These are phyloP conservation scores for Drosophila bifasciata DNA, from an alignment of 1,140 invertebrate species.

Conservation along the genomic window DNA sequence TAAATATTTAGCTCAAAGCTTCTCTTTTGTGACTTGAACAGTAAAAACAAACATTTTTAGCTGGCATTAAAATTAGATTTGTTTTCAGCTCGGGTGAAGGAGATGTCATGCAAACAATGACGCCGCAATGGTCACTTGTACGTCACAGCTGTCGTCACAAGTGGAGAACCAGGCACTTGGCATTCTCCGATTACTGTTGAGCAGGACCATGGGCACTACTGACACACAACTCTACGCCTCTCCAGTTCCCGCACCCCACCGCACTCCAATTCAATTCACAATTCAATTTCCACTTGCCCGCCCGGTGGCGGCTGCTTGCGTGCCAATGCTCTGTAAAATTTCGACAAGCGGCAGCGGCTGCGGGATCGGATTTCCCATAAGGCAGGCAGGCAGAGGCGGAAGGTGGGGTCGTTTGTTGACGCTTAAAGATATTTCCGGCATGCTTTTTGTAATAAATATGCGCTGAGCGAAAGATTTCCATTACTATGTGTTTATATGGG, in stretches of 20 bases:
- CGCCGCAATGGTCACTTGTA: conserved; percentile 14
- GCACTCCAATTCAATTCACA: conserved; percentile 21
- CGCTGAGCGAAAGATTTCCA: conserved; percentile 2
- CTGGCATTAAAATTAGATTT: conserved; percentile 10
- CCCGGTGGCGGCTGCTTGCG: conserved; percentile 42
- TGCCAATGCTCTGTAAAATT: conserved; percentile 69
- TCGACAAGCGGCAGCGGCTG: conserved; percentile 54
- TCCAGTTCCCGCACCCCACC: conserved; percentile 6
- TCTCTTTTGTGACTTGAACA: conserved; percentile 8
- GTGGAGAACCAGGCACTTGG: conserved; percentile 21
- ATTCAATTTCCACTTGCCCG: conserved; percentile 31
- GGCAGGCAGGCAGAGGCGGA: not conserved
- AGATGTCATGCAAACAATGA: conserved; percentile 42
- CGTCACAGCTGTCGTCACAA: conserved; percentile 39
- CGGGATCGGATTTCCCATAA: conserved; percentile 35
- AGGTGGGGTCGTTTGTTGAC: conserved; percentile 66
- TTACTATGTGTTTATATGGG: conserved; percentile 58
- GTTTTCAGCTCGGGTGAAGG: not conserved
- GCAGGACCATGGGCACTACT: conserved; percentile 39
- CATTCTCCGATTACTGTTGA: conserved; percentile 40
- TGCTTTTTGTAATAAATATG: conserved; percentile 59
- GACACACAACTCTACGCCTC: conserved; percentile 10
- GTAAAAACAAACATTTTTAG: conserved; percentile 34
- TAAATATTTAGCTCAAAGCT: conserved; percentile 41
- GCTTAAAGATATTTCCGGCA: conserved; percentile 80